Evolutionary conservation across 2,888 invertebrate genomes (phyloP), one percentile per base, ranked within the genome.

Genomic region (Synanthedon andrenaeformis): DNA sequence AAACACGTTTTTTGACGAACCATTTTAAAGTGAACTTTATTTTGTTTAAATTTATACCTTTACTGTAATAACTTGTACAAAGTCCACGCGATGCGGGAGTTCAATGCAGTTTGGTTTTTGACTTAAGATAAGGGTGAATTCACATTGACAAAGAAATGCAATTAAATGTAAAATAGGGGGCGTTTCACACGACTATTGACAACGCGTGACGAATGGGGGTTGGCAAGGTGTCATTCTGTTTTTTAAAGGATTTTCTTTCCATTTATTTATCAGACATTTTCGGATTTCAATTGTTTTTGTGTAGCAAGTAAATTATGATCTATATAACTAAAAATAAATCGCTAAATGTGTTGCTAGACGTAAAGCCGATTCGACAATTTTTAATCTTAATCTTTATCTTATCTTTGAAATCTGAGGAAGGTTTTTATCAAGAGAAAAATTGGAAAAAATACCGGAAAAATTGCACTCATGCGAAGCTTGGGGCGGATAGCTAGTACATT

Each of bases 81-180:
- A 45, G 45, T n/a, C 13, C 14, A 45, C 13, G 57, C 55, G 55
- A 57, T 57, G 59, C 4, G 63, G 57, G 12, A 69, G 74, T 13
- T 64, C 70, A 63, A 55, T 49, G 6, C 55, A 55, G 50, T 57
- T n/a, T 73, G 69, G 49, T 50, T 55, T 41, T 55, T 52, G 41
- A 2, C 2, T 8, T 28, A 53, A 35, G 70, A 77, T 79, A 80
- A 85, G 86, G 84, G 86, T 82, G 83, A 82, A 83, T 82, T 69
- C 76, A 80, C 80, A 84, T 82, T 84, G 78, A 85, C 85, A 86
- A 85, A 87, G 85, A 85, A 86, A 87, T 85, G 86, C 84, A 87
- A 87, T 87, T 87, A 86, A 85, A 87, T 87, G 84, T 84, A 85
- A 85, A 87, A 82, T 83, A 85, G 79, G 85, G 85, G 76, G 69